phyloP scores from a whole-genome alignment of 2,888 invertebrate species.

The Salticus scenicus region DNA sequence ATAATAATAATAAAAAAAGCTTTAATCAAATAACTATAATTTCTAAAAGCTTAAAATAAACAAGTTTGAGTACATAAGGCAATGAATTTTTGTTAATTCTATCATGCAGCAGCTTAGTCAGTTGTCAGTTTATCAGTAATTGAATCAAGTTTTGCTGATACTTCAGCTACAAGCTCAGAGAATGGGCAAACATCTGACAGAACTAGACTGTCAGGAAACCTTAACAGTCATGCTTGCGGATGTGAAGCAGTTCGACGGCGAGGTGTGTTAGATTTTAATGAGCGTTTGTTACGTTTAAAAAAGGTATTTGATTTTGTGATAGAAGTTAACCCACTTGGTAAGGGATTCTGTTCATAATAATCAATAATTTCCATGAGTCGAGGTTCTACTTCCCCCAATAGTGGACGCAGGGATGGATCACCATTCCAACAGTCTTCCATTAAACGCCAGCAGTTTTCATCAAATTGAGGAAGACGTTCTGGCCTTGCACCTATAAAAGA shows the following conservation, averaged over 20 bases:
- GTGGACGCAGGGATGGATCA: slow-evolving; percentile 83
- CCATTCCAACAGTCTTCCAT: slow-evolving; percentile 91
- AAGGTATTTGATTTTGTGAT: slow-evolving; percentile 30
- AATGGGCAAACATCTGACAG: slow-evolving; percentile 61
- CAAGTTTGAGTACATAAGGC: too few relatives aligned
- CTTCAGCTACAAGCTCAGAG: slow-evolving; percentile 31
- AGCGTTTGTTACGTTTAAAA: slow-evolving; percentile 39
- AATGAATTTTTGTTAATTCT: too few relatives aligned
- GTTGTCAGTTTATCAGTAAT: slow-evolving; percentile 51
- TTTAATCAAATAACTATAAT: too few relatives aligned
- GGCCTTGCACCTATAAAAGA: slow-evolving; percentile 84
- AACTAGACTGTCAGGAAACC: slow-evolving; percentile 43
- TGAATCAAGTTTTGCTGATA: slow-evolving; percentile 43
- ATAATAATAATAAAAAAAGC: too few relatives aligned
- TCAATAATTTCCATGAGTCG: slow-evolving; percentile 80
- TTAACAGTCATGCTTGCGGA: slow-evolving; percentile 62
- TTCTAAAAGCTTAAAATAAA: too few relatives aligned
- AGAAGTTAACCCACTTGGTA: slow-evolving; percentile 63
- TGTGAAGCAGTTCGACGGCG: slow-evolving; percentile 30
- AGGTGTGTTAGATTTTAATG: slow-evolving; percentile 13
- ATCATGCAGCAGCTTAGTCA: neutral
- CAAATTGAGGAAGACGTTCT: slow-evolving; percentile 84
- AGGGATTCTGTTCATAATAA: slow-evolving; percentile 55
- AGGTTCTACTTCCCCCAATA: slow-evolving; percentile 86
- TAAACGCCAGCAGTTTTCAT: slow-evolving; percentile 86